Evolutionary conservation across 2,797 vertebrate genomes (phyloP), one percentile per base, ranked within the genome.

Genomic region (Aulostomus chinensis): DNA sequence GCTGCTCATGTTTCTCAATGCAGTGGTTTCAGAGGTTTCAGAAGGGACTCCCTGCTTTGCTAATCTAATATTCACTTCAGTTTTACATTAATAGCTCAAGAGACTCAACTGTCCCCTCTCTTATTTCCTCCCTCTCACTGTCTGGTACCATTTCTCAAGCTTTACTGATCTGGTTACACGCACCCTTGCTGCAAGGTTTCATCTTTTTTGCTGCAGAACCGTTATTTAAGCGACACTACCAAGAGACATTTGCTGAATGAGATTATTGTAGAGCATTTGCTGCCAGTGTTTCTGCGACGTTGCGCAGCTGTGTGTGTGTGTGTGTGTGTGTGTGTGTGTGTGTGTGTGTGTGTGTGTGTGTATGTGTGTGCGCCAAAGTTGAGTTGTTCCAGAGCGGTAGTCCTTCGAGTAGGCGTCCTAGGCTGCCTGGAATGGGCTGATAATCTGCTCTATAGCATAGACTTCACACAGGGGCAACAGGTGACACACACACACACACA

Each of bases 11-110:
- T 57, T 53, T 52, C 57, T 73, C 61, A 29, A 6, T 15, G n/a
- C 30, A 9, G 21, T 43, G 63, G 52, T 37, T 36, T 48, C 33
- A 6, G 42, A 15, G 42, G 41, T 26, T 68, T 48, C 45, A 63
- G 48, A 24, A 24, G 59, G 74, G 66, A 61, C 35, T 65, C 62
- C 70, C 37, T 55, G 42, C 47, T 68, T 39, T 63, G 37, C 58
- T 71, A 28, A 64, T 73, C 33, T 60, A 66, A 65, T 65, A 46
- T 55, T 75, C 60, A 39, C 64, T 58, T 68, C 34, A 69, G 50
- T 39, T 48, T 22, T 47, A 16, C 46, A 11, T 40, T 59, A 43
- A 77, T 37, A 53, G 40, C 43, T 15, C 34, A 11, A 60, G 41
- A 45, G 38, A 33, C 22, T 37, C 2, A 1, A 20, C 33, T 14